Percentiles rank a stretch among this genome's conserved stretches.
Conservation (phyloP, 37 sponge, comb jelly and placozoan genomes). For the Sycon ciliatum region DNA sequence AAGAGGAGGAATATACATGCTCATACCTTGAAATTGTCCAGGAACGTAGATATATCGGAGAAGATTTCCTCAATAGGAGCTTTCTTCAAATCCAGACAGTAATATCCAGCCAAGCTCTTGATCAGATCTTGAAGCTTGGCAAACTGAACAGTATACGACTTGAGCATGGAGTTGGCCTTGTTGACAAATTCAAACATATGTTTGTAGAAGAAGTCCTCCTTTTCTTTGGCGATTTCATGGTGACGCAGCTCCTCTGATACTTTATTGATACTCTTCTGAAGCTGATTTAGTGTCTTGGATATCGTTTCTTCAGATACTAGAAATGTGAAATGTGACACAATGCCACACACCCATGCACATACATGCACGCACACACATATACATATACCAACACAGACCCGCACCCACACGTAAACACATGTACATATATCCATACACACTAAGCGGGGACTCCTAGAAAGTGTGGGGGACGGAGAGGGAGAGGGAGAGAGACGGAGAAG, state of each 20-base stretch:
- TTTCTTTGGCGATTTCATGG: conserved; percentile 20
- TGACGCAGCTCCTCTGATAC: conserved; percentile 23
- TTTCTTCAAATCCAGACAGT: conserved; percentile 67
- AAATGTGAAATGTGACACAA: neutral
- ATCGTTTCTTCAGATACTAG: conserved; percentile 31
- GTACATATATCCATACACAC: conserved; percentile 1
- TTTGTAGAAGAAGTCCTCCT: neutral
- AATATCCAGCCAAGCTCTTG: conserved; percentile 16
- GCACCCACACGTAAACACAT: conserved; percentile 11
- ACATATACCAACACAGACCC: conserved; percentile 16
- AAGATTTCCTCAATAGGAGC: conserved; percentile 85
- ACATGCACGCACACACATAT: conserved; percentile 13
- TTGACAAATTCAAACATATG: no score
- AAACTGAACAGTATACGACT: no score
- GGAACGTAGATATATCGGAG: conserved; percentile 68
- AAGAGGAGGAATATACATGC: no score
- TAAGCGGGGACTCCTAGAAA: no score
- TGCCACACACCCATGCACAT: conserved; percentile 5
- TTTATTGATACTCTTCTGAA: conserved; percentile 24
- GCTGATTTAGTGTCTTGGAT: conserved; percentile 19
- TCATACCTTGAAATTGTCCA: conserved; percentile 92
- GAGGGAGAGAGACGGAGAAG: no score
- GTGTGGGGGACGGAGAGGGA: no score
- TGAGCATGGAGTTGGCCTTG: no score
- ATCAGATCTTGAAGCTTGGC: conserved; percentile 18